Base-by-base conservation (phyloP, 2,797 vertebrate genomes). In the Myotis planiceps region DNA sequence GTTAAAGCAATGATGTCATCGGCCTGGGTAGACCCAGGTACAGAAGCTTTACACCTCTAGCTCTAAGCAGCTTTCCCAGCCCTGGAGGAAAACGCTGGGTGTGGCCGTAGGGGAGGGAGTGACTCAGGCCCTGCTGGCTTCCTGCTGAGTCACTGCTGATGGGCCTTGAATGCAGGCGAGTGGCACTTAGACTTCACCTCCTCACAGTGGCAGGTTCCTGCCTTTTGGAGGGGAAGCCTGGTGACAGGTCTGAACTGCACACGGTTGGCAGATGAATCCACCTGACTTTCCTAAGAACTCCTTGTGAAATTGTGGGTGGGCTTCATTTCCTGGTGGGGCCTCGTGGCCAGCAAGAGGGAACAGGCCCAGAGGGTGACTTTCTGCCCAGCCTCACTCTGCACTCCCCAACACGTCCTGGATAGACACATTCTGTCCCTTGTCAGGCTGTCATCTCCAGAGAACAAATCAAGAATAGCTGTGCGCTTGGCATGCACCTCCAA, bases 71-170 rank as follows among this genome's bases (percentile, higher is more conserved):
- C 10, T 80, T 91, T 90, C 53, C n/a, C 29, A 84, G 76, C 10
- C 39, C 76, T 60, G 51, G 84, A 97, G 91, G 90, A 91, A 97
- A 97, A 90, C 66, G 75, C 83, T 89, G 97, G 97, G 96, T 88
- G 96, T 96, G 97, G 94, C 32, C 21, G 51, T 19, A 68, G 86
- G 88, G 85, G 79, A 74, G 66, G 34, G 78, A 84, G 85, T 96
- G 96, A 96, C 88, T 97, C 88, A 88, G 88, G 69, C 65, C 58
- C 63, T 95, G 95, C 94, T 21, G 37, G 86, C 92, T 97, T 96
- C 97, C 97, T 95, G 94, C 88, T 96, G 96, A 96, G 85, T 97
- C 97, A 97, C 53, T 21, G 66, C 94, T 34, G 29, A 42, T 19
- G 65, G 74, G 51, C 80, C 42, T 3, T 27, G 80, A 34, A 76